Conservation (phyloP, 2,113 vertebrate species). For the Reinhardtius hippoglossoides region DNA sequence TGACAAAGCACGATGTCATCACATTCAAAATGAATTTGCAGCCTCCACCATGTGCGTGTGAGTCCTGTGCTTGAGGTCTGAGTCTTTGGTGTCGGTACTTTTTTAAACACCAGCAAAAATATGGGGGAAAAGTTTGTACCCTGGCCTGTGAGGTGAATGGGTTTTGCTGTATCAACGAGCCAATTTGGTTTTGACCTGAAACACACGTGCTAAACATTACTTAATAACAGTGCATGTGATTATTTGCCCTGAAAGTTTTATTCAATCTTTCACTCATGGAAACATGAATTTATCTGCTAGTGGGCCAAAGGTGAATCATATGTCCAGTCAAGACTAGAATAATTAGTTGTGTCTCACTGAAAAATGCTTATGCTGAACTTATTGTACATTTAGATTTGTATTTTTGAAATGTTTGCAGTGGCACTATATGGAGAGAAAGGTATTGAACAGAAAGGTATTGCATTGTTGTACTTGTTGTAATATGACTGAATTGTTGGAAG, state of each 20-base stretch:
- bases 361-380: neutral
- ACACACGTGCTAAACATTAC: neutral
- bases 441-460: constrained; percentile 3
- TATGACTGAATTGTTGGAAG: constrained; percentile 31
- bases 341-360: neutral
- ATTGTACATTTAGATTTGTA: neutral
- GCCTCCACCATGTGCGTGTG: too few relatives aligned
- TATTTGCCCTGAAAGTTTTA: neutral
- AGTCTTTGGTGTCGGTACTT: too few relatives aligned
- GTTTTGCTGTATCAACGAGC: constrained; percentile 1
- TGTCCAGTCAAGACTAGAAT: neutral
- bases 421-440: neutral
- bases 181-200: neutral
- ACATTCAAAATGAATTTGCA: too few relatives aligned
- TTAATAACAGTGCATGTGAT: neutral
- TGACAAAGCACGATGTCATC: too few relatives aligned
- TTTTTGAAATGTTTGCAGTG: neutral
- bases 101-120: neutral
- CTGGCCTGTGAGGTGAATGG: neutral
- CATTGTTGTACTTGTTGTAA: constrained; percentile 4
- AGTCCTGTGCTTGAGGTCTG: neutral
- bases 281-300: neutral
- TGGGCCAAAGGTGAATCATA: constrained; percentile 15
- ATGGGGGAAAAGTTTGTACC: neutral
- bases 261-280: neutral